A percentile compares a stretch with the other conserved stretches of the same genome.
These are phyloP conservation scores for Eutrigla gurnardus DNA, from an alignment of 2,797 vertebrate genomes.

Conservation along the genomic window DNA sequence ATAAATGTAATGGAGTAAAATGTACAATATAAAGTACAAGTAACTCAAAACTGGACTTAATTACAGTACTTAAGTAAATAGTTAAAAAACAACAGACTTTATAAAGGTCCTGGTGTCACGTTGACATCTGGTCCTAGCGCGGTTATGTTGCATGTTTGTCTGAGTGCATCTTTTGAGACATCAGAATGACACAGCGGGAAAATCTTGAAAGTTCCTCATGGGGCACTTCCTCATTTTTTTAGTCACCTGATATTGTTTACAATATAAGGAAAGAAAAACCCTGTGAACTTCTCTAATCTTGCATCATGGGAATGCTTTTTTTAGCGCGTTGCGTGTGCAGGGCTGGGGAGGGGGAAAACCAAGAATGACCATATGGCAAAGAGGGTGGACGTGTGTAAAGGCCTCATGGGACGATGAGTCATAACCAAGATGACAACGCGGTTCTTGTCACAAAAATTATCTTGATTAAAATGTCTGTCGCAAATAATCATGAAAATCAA, in stretches of 20 bases:
- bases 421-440: slow-evolving; percentile 47
- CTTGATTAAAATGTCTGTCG: background rate
- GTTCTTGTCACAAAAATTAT: background rate
- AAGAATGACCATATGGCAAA: background rate
- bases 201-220: slow-evolving; percentile 60
- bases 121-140: background rate
- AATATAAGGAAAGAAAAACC: slow-evolving; percentile 48
- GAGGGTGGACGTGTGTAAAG: slow-evolving; percentile 30
- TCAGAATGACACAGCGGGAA: slow-evolving; percentile 79
- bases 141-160: slow-evolving; percentile 10
- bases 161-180: slow-evolving; percentile 30
- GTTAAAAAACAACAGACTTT: background rate
- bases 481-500: slow-evolving; percentile 12
- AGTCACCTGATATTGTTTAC: slow-evolving; percentile 81
- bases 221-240: slow-evolving; percentile 67
- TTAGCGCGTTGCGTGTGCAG: slow-evolving; percentile 27
- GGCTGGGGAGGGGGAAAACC: slow-evolving; percentile 13
- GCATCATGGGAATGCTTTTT: slow-evolving; percentile 66
- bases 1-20: background rate
- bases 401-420: slow-evolving; percentile 62
- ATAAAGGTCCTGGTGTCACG: background rate
- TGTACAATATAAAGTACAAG: background rate
- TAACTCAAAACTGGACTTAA: background rate
- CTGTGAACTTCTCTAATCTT: slow-evolving; percentile 74
- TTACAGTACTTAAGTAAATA: background rate